phyloP scores from a whole-genome alignment of 2,888 invertebrate species.

The Synergus laeviventris region DNA sequence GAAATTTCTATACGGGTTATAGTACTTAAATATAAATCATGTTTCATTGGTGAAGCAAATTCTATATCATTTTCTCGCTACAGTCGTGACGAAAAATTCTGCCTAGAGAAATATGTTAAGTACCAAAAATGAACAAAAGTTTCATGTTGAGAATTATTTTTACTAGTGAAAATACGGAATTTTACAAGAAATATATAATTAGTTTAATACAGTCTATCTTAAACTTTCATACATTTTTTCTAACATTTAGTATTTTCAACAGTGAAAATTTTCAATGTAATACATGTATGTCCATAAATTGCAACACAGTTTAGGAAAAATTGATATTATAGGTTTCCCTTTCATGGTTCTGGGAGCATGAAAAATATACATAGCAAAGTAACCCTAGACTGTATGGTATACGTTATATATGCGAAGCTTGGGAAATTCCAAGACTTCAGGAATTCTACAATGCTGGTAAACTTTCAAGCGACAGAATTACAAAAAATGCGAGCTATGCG shows the following conservation, averaged over 20 bases:
- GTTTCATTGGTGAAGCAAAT: neutral
- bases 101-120: conserved; percentile 19
- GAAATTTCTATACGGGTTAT: neutral
- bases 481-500: neutral
- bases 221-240: no score
- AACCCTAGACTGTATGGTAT: neutral
- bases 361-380: neutral
- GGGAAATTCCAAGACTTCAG: conserved; percentile 6
- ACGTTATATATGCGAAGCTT: no score
- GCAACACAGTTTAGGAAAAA: no score
- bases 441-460: conserved; percentile 23
- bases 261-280: no score
- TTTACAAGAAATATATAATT: no score
- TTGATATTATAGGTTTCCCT: no score
- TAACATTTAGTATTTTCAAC: no score
- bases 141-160: no score
- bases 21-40: neutral
- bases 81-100: conserved; percentile 11
- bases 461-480: neutral
- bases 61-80: neutral
- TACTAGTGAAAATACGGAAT: no score
- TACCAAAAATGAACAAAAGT: no score
- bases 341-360: neutral
- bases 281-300: no score
- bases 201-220: no score